Evolutionary conservation across 1,140 invertebrate genomes (phyloP).

Genomic region (Drosophila aff.): DNA sequence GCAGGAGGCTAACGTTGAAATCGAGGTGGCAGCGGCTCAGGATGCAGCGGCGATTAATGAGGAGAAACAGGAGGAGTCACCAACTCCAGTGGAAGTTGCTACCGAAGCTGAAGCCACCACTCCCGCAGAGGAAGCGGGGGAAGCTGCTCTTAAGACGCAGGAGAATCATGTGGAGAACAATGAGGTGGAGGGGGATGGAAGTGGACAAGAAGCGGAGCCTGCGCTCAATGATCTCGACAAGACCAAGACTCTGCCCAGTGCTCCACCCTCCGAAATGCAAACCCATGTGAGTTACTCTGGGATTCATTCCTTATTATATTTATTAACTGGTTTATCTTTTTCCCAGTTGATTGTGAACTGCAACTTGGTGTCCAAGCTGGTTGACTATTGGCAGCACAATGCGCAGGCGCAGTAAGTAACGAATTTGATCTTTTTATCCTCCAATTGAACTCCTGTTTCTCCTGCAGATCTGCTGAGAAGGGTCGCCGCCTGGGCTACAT

Average conservation of each 20-base stretch:
- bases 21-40: constrained; percentile 22
- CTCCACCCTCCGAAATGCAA: constrained; percentile 77
- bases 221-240: constrained; percentile 67
- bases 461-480: constrained; percentile 70
- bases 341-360: constrained; percentile 89
- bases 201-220: constrained; percentile 32
- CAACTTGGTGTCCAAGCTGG: constrained; percentile 88
- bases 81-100: neutral
- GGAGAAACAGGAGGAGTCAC: neutral
- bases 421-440: neutral
- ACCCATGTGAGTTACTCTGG: constrained; percentile 63
- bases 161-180: constrained; percentile 45
- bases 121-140: neutral
- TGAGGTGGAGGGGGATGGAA: constrained; percentile 3
- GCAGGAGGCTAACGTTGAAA: constrained; percentile 32
- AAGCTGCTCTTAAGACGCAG: neutral
- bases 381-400: constrained; percentile 89
- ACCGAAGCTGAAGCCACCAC: constrained; percentile 6
- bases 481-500: constrained; percentile 89
- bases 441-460: constrained; percentile 38
- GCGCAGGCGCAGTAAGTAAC: constrained; percentile 86
- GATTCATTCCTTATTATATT: neutral
- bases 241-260: constrained; percentile 53
- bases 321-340: neutral
- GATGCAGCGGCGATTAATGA: neutral